Evolutionary conservation across 2,888 invertebrate genomes (phyloP).

Genomic region (Rhagonycha fulva): DNA sequence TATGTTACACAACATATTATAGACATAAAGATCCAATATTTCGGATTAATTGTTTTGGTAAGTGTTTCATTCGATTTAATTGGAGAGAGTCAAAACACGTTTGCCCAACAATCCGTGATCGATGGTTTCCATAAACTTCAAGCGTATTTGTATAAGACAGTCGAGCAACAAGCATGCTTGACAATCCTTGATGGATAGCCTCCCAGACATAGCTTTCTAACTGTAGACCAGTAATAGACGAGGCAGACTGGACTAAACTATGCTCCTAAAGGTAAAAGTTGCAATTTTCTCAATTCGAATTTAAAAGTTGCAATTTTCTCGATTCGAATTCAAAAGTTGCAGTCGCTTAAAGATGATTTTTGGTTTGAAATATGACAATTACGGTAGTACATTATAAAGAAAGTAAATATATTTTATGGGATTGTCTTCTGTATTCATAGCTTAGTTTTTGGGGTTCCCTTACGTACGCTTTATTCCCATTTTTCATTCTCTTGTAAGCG

Average conservation of each 20-base stretch:
- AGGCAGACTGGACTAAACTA: not conserved
- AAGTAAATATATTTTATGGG: not conserved
- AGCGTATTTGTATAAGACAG: not conserved
- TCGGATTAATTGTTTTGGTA: not conserved
- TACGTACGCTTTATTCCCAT: not conserved
- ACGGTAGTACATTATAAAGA: not conserved
- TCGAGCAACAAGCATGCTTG: not conserved
- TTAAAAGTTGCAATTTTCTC: not conserved
- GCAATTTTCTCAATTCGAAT: not conserved
- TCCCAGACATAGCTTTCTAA: not conserved
- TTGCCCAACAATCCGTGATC: not conserved
- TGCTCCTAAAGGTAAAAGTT: too few species aligned
- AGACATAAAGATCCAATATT: not conserved
- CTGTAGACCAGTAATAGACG: not conserved
- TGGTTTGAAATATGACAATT: not conserved
- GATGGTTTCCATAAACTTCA: not conserved
- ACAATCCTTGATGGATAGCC: not conserved
- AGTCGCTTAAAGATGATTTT: too few species aligned
- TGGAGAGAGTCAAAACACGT: not conserved
- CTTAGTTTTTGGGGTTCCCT: not conserved
- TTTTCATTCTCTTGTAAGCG: not conserved
- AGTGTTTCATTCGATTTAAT: not conserved
- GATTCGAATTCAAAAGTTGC: not conserved
- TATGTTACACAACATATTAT: not conserved
- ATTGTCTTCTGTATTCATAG: not conserved